Evolutionary conservation across 2,113 vertebrate genomes (phyloP).

Genomic region (Ageneiosus marmoratus): DNA sequence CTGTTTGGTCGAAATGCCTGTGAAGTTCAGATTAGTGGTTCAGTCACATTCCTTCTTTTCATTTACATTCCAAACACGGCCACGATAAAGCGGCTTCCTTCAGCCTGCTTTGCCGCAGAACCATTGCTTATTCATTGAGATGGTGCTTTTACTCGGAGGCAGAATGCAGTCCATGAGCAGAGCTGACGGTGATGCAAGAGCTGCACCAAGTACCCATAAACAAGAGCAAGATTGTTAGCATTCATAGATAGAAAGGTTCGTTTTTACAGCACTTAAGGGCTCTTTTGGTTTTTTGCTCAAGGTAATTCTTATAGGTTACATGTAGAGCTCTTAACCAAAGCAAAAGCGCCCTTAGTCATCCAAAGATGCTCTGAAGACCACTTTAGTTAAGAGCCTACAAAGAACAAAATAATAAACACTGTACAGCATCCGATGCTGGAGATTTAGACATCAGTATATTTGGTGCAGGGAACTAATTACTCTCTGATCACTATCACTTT

Average conservation of each 20-base stretch:
- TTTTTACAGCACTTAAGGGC: not conserved
- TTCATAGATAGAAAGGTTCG: not conserved
- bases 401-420: not conserved
- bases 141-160: not conserved
- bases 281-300: not conserved
- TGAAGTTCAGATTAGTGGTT: slow-evolving; percentile 1
- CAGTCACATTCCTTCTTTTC: slow-evolving; percentile 2
- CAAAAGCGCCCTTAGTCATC: not conserved
- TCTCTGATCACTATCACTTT: not conserved
- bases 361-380: not conserved
- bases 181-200: not conserved
- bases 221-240: not conserved
- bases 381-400: not conserved
- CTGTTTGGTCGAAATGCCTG: slow-evolving; percentile 3
- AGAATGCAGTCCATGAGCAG: not conserved
- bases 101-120: not conserved
- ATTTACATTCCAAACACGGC: slow-evolving; percentile 16
- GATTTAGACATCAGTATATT: not conserved
- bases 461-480: not conserved
- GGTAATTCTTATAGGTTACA: not conserved
- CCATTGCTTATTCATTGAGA: not conserved
- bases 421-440: not conserved
- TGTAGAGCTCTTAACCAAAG: not conserved
- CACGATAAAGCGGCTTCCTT: not conserved
- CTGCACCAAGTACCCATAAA: not conserved